Percentiles rank a stretch among this genome's conserved stretches.
Conservation (phyloP, 2,888 invertebrate species). For the Athripsodes cinereus region DNA sequence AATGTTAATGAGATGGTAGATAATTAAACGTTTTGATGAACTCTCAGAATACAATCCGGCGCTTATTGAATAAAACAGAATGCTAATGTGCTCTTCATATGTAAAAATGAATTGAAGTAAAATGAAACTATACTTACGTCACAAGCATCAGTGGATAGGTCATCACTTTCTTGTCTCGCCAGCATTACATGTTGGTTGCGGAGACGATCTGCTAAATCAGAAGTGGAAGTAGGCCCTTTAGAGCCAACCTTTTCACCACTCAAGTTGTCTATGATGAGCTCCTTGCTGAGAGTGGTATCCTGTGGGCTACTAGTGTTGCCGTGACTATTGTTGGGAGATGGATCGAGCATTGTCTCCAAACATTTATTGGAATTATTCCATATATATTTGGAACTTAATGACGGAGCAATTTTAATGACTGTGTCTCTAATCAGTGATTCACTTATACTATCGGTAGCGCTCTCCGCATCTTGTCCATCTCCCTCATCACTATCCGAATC, state of each 20-base stretch:
- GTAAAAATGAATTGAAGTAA: no score
- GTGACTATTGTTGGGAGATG: constrained; percentile 40
- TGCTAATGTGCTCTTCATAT: no score
- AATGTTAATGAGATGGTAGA: no score
- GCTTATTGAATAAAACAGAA: no score
- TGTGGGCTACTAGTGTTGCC: constrained; percentile 42
- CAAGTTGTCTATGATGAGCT: constrained; percentile 46
- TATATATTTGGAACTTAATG: constrained; percentile 31
- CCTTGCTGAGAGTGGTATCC: constrained; percentile 49
- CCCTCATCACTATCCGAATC: constrained; percentile 13
- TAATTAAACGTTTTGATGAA: no score
- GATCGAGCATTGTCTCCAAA: constrained; percentile 19
- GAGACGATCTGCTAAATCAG: constrained; percentile 45
- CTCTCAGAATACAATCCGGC: no score
- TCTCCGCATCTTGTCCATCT: constrained; percentile 3
- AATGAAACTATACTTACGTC: constrained; percentile 18
- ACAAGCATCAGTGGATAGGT: constrained; percentile 22
- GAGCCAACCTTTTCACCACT: constrained; percentile 34
- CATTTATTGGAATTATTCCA: constrained; percentile 35
- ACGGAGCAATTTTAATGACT: constrained; percentile 40
- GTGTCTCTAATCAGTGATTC: constrained; percentile 24
- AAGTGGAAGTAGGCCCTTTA: constrained; percentile 36
- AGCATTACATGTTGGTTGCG: constrained; percentile 43
- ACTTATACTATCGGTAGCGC: constrained; percentile 22
- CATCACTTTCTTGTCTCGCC: constrained; percentile 40